phyloP scores from a whole-genome alignment of 2,113 vertebrate genomes.

The Pongo abelii region DNA sequence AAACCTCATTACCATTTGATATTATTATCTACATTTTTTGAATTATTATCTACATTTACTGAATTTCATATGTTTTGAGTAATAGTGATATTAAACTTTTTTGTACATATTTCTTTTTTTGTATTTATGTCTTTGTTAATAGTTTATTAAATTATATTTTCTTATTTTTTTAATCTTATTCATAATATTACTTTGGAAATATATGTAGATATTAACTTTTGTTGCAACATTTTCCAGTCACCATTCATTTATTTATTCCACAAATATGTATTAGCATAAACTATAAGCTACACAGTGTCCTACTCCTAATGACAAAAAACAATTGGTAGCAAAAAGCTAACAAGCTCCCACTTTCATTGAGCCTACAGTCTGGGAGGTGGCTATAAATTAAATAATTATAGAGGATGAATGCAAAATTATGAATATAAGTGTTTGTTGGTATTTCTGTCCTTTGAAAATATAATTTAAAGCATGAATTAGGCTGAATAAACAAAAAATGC shows the following conservation, averaged over 20 bases:
- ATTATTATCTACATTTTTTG: not conserved
- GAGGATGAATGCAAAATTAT: not conserved
- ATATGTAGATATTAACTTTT: not conserved
- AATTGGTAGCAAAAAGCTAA: not conserved
- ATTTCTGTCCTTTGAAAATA: not conserved
- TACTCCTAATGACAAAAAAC: not conserved
- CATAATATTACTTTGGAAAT: not conserved
- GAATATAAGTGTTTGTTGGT: not conserved
- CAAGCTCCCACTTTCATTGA: not conserved
- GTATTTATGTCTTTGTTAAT: not conserved
- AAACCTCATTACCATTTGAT: not conserved
- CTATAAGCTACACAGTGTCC: not conserved
- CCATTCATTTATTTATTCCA: not conserved
- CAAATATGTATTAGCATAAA: not conserved
- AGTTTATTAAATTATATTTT: not conserved
- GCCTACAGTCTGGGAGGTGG: accelerated
- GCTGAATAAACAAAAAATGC: not conserved
- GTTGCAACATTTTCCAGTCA: not conserved
- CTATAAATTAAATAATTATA: not conserved
- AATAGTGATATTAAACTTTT: not conserved
- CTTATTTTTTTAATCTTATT: not conserved
- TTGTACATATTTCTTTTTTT: not conserved
- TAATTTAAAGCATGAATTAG: not conserved
- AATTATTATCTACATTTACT: not conserved
- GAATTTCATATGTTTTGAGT: not conserved